A percentile compares a stretch with the other conserved stretches of the same genome.
Conservation (phyloP, 1,140 invertebrate species). For the Halictus rubicundus region DNA sequence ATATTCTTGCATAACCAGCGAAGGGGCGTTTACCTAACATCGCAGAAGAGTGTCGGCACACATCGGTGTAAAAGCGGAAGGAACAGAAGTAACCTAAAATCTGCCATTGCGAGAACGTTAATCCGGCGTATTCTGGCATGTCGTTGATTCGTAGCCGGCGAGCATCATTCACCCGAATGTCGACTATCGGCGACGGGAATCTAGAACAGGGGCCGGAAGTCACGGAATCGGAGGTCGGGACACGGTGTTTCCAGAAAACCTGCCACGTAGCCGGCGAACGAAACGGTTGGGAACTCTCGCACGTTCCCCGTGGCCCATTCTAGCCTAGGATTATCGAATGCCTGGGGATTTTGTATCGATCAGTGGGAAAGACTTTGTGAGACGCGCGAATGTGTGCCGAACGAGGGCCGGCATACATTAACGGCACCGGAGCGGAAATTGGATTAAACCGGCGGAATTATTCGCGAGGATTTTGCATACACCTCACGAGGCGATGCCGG, state of each 20-base stretch:
- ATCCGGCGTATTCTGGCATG: background rate
- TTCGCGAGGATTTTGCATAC: constrained; percentile 66
- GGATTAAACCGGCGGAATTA: constrained; percentile 64
- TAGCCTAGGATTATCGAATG: constrained; percentile 67
- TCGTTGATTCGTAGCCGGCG: background rate
- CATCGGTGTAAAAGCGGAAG: too few relatives aligned
- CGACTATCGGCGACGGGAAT: background rate
- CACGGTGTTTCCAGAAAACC: constrained; percentile 13
- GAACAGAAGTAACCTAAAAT: background rate
- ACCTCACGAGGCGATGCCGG: constrained; percentile 18
- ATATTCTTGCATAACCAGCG: too few relatives aligned
- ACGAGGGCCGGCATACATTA: constrained; percentile 64
- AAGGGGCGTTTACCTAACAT: too few relatives aligned
- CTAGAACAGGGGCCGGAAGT: background rate
- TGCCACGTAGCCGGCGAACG: constrained; percentile 1
- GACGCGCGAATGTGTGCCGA: constrained; percentile 53
- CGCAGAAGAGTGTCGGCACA: too few relatives aligned
- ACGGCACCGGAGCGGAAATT: constrained; percentile 56
- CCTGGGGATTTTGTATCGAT: constrained; percentile 65
- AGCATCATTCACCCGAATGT: background rate
- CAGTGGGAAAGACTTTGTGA: constrained; percentile 27
- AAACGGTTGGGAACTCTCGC: constrained; percentile 47
- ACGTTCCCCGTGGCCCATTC: constrained; percentile 24
- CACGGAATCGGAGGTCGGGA: constrained; percentile 5
- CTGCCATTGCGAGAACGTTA: background rate